Evolutionary conservation across 2,113 vertebrate species (phyloP).

Genomic region (Eulemur rufifrons): DNA sequence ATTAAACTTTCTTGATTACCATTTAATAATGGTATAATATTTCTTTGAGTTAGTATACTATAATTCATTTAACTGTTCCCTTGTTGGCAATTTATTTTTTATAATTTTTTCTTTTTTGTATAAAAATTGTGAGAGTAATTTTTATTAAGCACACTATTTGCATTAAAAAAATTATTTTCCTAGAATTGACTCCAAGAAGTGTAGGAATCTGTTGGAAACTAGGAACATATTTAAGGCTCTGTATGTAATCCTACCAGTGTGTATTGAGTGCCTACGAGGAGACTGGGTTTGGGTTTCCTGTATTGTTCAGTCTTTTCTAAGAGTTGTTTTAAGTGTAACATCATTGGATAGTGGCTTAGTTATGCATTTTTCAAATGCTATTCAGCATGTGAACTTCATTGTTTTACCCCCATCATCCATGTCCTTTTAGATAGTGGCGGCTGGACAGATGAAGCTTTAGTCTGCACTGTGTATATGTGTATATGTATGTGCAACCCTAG

Average conservation of each 20-base stretch:
- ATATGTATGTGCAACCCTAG: background rate
- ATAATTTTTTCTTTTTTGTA: background rate
- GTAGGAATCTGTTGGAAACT: background rate
- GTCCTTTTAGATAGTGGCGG: background rate
- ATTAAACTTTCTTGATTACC: conserved; percentile 6
- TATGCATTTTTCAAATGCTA: background rate
- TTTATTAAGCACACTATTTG: background rate
- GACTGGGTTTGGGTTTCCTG: background rate
- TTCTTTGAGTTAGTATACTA: background rate
- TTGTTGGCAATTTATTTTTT: background rate
- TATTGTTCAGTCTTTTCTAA: background rate
- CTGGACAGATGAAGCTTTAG: background rate
- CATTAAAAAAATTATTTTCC: background rate
- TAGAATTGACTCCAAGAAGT: background rate
- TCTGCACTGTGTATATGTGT: background rate
- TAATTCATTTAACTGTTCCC: background rate
- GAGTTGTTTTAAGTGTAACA: background rate
- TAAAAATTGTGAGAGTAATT: background rate
- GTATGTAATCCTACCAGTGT: background rate
- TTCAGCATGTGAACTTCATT: background rate
- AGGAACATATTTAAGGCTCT: background rate
- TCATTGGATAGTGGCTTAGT: background rate
- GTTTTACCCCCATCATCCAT: background rate
- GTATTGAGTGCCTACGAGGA: background rate
- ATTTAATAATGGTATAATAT: background rate